phyloP scores from a whole-genome alignment of 2,797 vertebrate genomes.

The Epinephelus awoara region DNA sequence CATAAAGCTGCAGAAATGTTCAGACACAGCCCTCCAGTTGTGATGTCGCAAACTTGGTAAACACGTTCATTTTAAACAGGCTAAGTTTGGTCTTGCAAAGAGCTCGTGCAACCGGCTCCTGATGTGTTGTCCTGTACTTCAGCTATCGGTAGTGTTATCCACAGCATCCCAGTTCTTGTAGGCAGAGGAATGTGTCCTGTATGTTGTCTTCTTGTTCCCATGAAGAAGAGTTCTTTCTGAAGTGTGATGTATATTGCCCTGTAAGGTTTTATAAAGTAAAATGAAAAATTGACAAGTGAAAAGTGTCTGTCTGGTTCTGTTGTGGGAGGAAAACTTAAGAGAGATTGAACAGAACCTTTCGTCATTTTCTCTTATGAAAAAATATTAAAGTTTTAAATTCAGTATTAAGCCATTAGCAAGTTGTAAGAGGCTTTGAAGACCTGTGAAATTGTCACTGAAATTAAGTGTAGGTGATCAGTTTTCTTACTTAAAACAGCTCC shows the following conservation, averaged over 20 bases:
- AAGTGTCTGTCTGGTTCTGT: not conserved
- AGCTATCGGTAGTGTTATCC: not conserved
- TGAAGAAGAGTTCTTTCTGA: not conserved
- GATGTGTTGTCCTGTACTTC: not conserved
- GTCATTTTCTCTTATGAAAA: not conserved
- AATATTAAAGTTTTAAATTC: constrained; percentile 3
- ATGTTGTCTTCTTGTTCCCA: not conserved
- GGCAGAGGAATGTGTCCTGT: not conserved
- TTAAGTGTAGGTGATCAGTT: not conserved
- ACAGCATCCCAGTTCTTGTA: not conserved
- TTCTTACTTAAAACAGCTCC: not conserved
- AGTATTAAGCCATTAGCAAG: constrained; percentile 6
- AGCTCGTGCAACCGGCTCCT: not conserved
- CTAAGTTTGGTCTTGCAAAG: not conserved
- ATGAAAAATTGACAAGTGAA: not conserved
- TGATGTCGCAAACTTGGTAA: not conserved
- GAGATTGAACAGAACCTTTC: not conserved
- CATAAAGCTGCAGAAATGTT: not conserved
- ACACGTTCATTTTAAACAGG: not conserved
- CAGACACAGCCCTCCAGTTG: not conserved
- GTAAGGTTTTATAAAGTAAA: not conserved
- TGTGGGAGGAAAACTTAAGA: not conserved
- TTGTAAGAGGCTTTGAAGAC: not conserved
- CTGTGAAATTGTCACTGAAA: constrained; percentile 3
- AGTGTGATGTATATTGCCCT: not conserved